Evolutionary conservation across 2,113 vertebrate species (phyloP), one percentile per base, ranked within the genome.

Genomic region (Elephantulus edwardii): DNA sequence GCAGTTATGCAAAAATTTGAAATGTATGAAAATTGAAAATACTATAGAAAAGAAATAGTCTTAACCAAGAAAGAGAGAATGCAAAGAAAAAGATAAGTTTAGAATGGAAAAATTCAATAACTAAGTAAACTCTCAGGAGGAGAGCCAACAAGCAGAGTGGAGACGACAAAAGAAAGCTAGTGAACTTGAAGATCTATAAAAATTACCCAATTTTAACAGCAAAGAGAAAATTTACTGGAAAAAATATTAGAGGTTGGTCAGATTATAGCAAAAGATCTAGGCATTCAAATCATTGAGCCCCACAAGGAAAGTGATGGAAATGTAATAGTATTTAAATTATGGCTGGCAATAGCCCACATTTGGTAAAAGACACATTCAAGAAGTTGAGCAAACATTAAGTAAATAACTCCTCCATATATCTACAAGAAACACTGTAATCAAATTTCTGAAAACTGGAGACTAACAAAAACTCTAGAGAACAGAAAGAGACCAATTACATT

Each of bases 391-490:
- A 80, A 58, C 6, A 11, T 58, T 22, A 58, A 81, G 40, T 8
- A 48, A 42, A 72, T 38, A 81, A n/a, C 71, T 12, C n/a, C n/a
- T 52, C 58, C 56, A 48, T 38, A 81, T 72, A 60, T 48, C 33
- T 42, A 81, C 26, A 72, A 35, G 58, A 62, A 54, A 68, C 22
- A 54, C 54, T 19, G 54, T 38, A 62, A 81, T 44, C 16, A 76
- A 76, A 44, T 38, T 44, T 46, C 28, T 90, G 22, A 83, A 90
- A 90, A 56, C 54, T 46, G 46, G 46, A 83, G 5, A n/a, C 28
- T 52, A 90, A 75, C 46, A 66, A 90, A 83, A 83, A 89, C 52
- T 60, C 42, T 81, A 48, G 54, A 62, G 28, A 81, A 24, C 60
- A 68, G 16, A 22, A 30, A 54, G 35, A 90, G 35, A 83, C 13